Percentiles rank a stretch among this genome's conserved stretches.
Evolutionary conservation across 2,113 vertebrate genomes (phyloP).

Genomic region (Terrapene triunguis): DNA sequence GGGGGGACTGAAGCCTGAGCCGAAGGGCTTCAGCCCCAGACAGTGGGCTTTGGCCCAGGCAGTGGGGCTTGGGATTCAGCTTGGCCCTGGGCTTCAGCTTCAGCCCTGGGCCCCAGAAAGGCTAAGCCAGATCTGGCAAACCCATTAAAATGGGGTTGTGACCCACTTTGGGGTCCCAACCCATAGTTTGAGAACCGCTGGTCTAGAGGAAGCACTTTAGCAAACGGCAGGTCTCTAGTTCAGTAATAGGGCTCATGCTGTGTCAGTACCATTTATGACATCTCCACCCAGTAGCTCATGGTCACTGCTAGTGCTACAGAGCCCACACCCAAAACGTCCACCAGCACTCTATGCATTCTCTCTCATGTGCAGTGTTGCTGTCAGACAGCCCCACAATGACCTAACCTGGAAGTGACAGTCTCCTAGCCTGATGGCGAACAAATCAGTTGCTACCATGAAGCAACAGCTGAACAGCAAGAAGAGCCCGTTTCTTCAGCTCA

Average conservation of each 20-base stretch:
- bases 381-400: background rate
- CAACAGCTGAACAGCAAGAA: background rate
- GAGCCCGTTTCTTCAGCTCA: background rate
- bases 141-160: too few relatives aligned
- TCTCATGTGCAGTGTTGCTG: background rate
- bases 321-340: background rate
- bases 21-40: too few relatives aligned
- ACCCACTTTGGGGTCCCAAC: too few relatives aligned
- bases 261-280: background rate
- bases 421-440: background rate
- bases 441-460: background rate
- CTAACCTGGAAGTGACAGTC: background rate
- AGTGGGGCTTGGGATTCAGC: too few relatives aligned
- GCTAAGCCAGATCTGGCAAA: too few relatives aligned
- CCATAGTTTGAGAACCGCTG: too few relatives aligned
- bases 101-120: too few relatives aligned
- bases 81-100: too few relatives aligned
- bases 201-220: background rate
- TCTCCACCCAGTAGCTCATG: background rate
- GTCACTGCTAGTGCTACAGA: background rate
- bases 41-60: too few relatives aligned
- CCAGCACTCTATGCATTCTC: background rate
- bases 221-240: background rate
- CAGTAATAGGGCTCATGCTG: background rate
- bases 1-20: too few relatives aligned